Conservation (phyloP, 2,797 vertebrate genomes). For the Nasua narica region DNA sequence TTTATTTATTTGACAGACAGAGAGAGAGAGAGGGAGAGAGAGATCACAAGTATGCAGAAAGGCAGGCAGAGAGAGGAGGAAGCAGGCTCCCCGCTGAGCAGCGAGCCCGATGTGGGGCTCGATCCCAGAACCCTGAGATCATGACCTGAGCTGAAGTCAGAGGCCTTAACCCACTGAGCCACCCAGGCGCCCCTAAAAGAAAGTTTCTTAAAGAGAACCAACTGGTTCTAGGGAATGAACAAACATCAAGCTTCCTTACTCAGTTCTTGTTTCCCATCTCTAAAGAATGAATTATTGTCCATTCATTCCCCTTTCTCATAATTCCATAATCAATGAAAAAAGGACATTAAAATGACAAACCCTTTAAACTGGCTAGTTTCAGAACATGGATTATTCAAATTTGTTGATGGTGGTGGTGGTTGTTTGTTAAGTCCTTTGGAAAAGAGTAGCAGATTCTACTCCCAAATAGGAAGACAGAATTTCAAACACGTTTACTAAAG, state of each 20-base stretch:
- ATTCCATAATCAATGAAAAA: neutral
- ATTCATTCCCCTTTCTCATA: neutral
- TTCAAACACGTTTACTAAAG: neutral
- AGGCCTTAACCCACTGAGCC: no score
- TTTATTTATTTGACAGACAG: no score
- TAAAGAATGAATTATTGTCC: neutral
- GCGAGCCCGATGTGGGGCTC: no score
- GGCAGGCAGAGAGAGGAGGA: no score
- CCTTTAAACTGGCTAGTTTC: neutral
- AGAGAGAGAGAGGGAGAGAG: no score
- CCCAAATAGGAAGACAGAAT: neutral
- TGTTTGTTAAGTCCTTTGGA: slow-evolving; percentile 19
- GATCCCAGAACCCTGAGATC: no score
- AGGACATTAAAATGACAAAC: neutral
- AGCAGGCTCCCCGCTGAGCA: no score
- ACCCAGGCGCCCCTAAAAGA: no score
- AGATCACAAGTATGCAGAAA: no score
- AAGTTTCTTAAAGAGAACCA: neutral
- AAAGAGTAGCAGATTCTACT: slow-evolving; percentile 24
- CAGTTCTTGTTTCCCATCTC: neutral
- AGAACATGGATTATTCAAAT: neutral
- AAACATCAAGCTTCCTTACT: neutral
- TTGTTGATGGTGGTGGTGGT: neutral
- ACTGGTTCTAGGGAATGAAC: neutral
- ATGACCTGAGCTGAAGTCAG: no score